Conservation (phyloP, 1,140 invertebrate genomes). For the Planococcus citri region DNA sequence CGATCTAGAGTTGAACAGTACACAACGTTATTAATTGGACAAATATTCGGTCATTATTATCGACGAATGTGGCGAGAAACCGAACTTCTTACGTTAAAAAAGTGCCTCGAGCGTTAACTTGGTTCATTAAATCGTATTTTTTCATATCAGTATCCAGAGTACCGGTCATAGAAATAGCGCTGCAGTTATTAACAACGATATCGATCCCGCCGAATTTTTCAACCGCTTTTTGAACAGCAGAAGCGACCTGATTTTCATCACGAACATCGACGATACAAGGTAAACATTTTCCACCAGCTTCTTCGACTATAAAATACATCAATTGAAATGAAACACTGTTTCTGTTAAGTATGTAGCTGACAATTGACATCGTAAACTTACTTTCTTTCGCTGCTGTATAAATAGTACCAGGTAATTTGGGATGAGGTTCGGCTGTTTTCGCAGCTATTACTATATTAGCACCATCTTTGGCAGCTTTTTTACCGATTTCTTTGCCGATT, state of each 20-base stretch:
- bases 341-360: too few species aligned
- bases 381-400: conserved; percentile 93
- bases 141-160: conserved; percentile 90
- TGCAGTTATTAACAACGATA: conserved; percentile 91
- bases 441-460: conserved; percentile 91
- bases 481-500: conserved; percentile 92
- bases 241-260: conserved; percentile 66
- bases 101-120: conserved; percentile 81
- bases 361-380: conserved; percentile 29
- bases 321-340: too few species aligned
- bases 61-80: too few species aligned
- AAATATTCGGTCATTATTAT: background rate
- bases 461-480: conserved; percentile 87
- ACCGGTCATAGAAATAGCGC: conserved; percentile 82
- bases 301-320: conserved; percentile 55
- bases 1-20: conserved; percentile 47
- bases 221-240: conserved; percentile 76
- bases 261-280: conserved; percentile 91
- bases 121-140: conserved; percentile 85
- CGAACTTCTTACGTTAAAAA: conserved; percentile 78
- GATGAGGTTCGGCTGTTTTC: conserved; percentile 91
- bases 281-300: conserved; percentile 75
- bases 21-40: conserved; percentile 17
- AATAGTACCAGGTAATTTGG: conserved; percentile 96
- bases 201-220: conserved; percentile 93